These are phyloP conservation scores for Mormyrus lacerda DNA, from an alignment of 2,113 vertebrate species.

Conservation along the genomic window DNA sequence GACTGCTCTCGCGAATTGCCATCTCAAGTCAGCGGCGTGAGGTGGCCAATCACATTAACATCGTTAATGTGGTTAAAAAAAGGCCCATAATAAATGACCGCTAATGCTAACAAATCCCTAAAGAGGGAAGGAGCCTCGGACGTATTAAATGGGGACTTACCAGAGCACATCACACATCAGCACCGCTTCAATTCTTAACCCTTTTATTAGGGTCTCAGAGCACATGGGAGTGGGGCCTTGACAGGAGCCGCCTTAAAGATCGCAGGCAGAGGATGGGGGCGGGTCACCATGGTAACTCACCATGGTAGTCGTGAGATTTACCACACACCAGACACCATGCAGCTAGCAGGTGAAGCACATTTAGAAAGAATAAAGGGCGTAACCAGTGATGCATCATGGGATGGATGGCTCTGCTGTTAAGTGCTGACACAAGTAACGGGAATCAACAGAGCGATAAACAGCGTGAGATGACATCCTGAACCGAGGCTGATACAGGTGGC, in stretches of 20 bases:
- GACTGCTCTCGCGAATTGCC: too few species aligned
- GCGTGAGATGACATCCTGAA: constrained; percentile 47
- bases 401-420: constrained; percentile 58
- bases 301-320: constrained; percentile 35
- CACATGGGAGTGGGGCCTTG: neutral
- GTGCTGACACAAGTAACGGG: constrained; percentile 38
- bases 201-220: neutral
- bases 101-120: neutral
- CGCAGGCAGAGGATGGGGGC: neutral
- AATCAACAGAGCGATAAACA: constrained; percentile 25
- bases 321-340: constrained; percentile 44
- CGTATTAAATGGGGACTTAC: constrained; percentile 13
- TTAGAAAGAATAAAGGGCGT: constrained; percentile 44
- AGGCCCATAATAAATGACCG: neutral
- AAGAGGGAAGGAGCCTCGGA: neutral
- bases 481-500: constrained; percentile 17
- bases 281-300: constrained; percentile 26
- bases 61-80: neutral
- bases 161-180: neutral
- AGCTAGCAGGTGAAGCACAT: constrained; percentile 37
- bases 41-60: neutral
- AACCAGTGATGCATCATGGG: constrained; percentile 65
- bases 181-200: neutral
- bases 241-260: neutral
- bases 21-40: neutral